Conservation (phyloP, 2,797 vertebrate species). For the Mastacembelus armatus region DNA sequence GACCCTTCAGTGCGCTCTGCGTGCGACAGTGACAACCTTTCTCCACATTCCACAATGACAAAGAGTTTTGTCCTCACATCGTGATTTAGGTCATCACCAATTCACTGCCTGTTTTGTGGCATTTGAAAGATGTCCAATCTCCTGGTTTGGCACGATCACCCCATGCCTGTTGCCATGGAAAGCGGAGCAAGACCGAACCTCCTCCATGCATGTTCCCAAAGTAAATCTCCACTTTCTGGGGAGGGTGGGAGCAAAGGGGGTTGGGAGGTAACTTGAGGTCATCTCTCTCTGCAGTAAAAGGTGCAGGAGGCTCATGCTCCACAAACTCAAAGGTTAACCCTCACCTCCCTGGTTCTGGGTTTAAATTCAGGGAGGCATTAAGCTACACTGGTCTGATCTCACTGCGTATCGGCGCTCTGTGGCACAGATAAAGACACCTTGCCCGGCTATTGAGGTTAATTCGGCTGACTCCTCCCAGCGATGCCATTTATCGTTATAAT, state of each 20-base stretch:
- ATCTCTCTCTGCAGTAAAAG: conserved; percentile 42
- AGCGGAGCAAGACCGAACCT: conserved; percentile 67
- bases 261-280: conserved; percentile 81
- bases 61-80: conserved; percentile 70
- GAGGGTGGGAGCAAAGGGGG: conserved; percentile 35
- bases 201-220: conserved; percentile 78
- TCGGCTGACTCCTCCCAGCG: conserved; percentile 81
- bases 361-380: neutral
- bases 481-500: conserved; percentile 67
- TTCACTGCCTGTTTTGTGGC: conserved; percentile 75
- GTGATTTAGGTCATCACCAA: conserved; percentile 81
- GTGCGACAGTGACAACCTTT: conserved; percentile 64
- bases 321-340: conserved; percentile 55
- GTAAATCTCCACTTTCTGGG: conserved; percentile 77
- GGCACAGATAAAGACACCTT: neutral
- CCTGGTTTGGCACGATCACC: conserved; percentile 80
- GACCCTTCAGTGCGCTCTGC: no score
- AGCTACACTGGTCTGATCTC: neutral
- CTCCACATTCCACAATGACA: conserved; percentile 68
- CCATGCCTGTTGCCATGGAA: conserved; percentile 83
- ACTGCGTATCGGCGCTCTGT: neutral
- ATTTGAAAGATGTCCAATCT: conserved; percentile 81
- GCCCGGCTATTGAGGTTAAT: conserved; percentile 68
- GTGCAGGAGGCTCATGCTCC: conserved; percentile 20
- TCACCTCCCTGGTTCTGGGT: no score